Base-by-base conservation (phyloP, 2,113 vertebrate genomes). In the Eubucco bourcierii region DNA sequence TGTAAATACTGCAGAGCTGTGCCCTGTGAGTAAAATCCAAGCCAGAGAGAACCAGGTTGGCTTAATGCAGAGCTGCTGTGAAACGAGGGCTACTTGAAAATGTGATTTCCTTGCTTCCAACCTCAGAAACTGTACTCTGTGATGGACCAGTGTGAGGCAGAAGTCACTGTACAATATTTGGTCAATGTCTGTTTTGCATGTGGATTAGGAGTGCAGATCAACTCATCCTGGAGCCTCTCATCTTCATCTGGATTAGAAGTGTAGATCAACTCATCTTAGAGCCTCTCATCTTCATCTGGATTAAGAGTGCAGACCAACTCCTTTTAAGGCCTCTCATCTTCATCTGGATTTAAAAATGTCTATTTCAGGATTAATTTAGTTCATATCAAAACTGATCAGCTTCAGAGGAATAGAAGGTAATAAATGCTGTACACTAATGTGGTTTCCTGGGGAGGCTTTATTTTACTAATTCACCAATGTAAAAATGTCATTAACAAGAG, bases 391-490 rank as follows among this genome's bases (percentile, higher is more conserved):
- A 71, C 23, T 80, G 7, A 82, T 53, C 95, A 85, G 95, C 94
- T 90, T 94, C 90, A 95, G 94, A 91, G 97, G 91, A 95, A 94
- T 76, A 91, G 59, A 89, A 87, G 71, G 44, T 96, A 98, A 98
- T 98, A 98, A 98, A 98, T 92, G 85, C 33, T 95, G 60, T 88
- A 93, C 82, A 95, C 70, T 93, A 92, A 94, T 76, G 74, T 29
- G 29, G 60, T 84, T 80, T 61, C 24, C 74, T 93, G 91, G 37
- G 91, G 86, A 94, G 76, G 86, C 50, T 96, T 52, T 34, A 50
- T 97, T 97, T 96, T 84, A 41, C 53, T 56, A 76, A 56, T 84
- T 92, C 29, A 68, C 15, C 31, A 66, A n/a, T 23, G 19, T 7
- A 18, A 37, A 33, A 47, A 89, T 80, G 33, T 55, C 44, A 25